Evolutionary conservation across 2,113 vertebrate genomes (phyloP).

Genomic region (Tringa solitaria): DNA sequence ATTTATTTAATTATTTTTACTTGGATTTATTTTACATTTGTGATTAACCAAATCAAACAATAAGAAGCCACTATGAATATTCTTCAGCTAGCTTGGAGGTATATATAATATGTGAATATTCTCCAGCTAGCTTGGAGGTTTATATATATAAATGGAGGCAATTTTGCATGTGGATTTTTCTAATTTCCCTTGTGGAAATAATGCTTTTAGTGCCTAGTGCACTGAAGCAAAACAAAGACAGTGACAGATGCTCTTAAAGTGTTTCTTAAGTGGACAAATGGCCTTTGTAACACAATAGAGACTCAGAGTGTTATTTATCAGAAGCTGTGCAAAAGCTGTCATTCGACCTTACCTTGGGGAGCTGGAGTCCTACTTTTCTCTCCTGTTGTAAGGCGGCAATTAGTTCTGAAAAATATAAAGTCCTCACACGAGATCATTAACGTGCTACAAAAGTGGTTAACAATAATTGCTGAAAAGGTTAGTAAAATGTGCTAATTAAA

Average conservation of each 20-base stretch:
- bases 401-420: neutral
- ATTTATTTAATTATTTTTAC: neutral
- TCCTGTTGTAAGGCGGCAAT: neutral
- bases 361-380: neutral
- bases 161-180: neutral
- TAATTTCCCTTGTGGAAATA: conserved; percentile 6
- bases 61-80: neutral
- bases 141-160: no score
- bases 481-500: neutral
- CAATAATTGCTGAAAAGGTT: neutral
- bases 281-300: neutral
- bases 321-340: neutral
- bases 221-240: neutral
- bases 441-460: neutral
- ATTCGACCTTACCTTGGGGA: neutral
- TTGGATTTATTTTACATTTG: neutral
- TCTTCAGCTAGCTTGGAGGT: neutral
- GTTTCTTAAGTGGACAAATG: conserved; percentile 27
- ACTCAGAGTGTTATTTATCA: neutral
- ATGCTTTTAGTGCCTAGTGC: neutral
- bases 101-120: neutral
- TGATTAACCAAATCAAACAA: neutral
- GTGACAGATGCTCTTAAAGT: neutral
- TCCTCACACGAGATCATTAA: neutral
- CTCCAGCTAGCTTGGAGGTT: neutral